Evolutionary conservation across 2,113 vertebrate genomes (phyloP).

Genomic region (Psittacus erithacus): DNA sequence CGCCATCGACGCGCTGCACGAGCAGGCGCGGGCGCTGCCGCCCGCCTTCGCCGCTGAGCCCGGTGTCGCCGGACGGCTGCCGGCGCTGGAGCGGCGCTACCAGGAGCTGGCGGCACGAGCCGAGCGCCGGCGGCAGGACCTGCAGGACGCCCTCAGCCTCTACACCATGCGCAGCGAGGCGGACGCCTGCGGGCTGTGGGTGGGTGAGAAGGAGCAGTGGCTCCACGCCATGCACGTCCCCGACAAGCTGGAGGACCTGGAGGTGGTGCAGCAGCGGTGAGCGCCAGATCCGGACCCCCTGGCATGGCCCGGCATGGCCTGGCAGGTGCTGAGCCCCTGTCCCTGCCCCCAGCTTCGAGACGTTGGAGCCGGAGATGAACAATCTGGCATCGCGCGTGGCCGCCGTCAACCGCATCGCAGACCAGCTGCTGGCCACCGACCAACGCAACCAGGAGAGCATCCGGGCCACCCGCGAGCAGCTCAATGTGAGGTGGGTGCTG

Average conservation of each 20-base stretch:
- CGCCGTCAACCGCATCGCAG: slow-evolving; percentile 84
- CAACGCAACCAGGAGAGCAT: slow-evolving; percentile 86
- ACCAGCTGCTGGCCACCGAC: slow-evolving; percentile 82
- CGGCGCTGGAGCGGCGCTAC: slow-evolving; percentile 84
- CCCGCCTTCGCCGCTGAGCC: slow-evolving; percentile 60
- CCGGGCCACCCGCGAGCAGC: slow-evolving; percentile 83
- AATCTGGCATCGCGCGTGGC: slow-evolving; percentile 81
- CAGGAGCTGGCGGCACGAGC: slow-evolving; percentile 82
- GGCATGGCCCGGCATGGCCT: fast-evolving
- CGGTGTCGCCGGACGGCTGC: slow-evolving; percentile 78
- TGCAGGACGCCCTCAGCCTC: slow-evolving; percentile 85
- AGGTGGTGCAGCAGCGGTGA: slow-evolving; percentile 94
- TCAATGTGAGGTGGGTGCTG: not conserved
- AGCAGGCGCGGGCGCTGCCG: slow-evolving; percentile 81
- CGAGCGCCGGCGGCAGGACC: slow-evolving; percentile 76
- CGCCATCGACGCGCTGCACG: slow-evolving; percentile 83
- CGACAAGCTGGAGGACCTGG: slow-evolving; percentile 90
- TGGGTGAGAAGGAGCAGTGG: slow-evolving; percentile 95
- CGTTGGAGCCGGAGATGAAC: slow-evolving; percentile 94
- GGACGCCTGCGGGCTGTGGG: slow-evolving; percentile 90
- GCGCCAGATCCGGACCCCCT: not conserved
- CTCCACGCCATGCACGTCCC: slow-evolving; percentile 88
- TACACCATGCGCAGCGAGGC: slow-evolving; percentile 95
- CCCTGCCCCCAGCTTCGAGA: slow-evolving; percentile 78
- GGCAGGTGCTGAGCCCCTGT: not conserved